phyloP scores from a whole-genome alignment of 2,797 vertebrate genomes.

The Spizella passerina region DNA sequence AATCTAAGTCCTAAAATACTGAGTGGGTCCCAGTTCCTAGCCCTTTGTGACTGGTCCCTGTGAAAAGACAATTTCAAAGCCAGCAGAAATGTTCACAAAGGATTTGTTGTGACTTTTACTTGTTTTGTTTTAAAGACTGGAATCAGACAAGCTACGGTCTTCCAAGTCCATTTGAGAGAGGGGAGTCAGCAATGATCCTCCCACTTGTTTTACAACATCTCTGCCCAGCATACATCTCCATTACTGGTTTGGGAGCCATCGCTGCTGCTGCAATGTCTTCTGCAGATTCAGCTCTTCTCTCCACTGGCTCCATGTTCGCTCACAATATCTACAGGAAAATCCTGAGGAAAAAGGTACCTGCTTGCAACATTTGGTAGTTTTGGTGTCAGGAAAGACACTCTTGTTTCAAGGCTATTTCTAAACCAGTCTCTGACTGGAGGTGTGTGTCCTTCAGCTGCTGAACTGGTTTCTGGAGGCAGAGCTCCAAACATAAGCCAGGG shows the following conservation, averaged over 20 bases:
- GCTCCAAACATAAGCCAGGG: not conserved
- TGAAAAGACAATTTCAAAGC: not conserved
- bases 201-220: conserved; percentile 66
- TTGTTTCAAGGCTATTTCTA: not conserved
- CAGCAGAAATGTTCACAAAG: not conserved
- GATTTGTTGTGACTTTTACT: not conserved
- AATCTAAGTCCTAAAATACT: not conserved
- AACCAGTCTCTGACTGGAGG: not conserved
- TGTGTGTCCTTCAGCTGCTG: not conserved
- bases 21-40: not conserved
- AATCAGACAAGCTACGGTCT: conserved; percentile 68
- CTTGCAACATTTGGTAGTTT: not conserved
- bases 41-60: not conserved
- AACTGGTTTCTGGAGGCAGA: not conserved
- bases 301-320: conserved; percentile 56
- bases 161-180: conserved; percentile 38
- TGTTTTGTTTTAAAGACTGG: conserved; percentile 62
- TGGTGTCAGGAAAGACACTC: not conserved
- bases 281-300: conserved; percentile 72
- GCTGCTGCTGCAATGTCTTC: conserved; percentile 72
- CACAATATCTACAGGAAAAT: conserved; percentile 73
- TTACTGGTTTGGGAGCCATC: conserved; percentile 60
- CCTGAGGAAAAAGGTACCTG: conserved; percentile 58
- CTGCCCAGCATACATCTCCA: conserved; percentile 58
- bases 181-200: conserved; percentile 47